Percentiles rank a stretch among this genome's conserved stretches.
These are phyloP conservation scores for Chromobotia macracanthus DNA, from an alignment of 2,797 vertebrate genomes.

Conservation along the genomic window DNA sequence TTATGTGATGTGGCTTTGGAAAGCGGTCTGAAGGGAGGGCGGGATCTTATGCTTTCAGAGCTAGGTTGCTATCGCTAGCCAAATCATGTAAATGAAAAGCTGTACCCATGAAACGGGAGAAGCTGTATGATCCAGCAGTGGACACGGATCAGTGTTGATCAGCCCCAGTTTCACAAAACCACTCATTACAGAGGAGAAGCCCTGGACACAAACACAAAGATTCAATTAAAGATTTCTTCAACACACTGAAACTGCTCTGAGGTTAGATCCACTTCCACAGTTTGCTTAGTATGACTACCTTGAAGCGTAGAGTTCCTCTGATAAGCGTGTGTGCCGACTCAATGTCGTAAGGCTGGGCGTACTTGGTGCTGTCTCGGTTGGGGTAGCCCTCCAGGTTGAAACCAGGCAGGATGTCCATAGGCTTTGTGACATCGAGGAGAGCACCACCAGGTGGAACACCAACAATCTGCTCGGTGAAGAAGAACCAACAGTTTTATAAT, in stretches of 20 bases:
- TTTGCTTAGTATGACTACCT: constrained; percentile 71
- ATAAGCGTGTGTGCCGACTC: constrained; percentile 86
- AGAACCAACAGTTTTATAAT: too few relatives aligned
- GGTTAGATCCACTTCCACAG: not conserved
- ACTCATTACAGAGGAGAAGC: constrained; percentile 84
- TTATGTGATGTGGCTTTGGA: too few relatives aligned
- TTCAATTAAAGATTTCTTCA: not conserved
- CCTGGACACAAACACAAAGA: constrained; percentile 72
- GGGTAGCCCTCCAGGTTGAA: constrained; percentile 94
- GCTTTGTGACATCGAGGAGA: constrained; percentile 80
- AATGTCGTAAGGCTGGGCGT: constrained; percentile 87
- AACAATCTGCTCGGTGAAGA: constrained; percentile 76
- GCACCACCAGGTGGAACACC: constrained; percentile 83
- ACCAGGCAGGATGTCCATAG: constrained; percentile 91
- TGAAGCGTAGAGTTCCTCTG: constrained; percentile 92
- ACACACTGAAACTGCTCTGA: not conserved
- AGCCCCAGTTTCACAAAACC: constrained; percentile 90
- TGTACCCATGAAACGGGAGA: constrained; percentile 87
- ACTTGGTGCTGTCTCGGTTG: constrained; percentile 94
- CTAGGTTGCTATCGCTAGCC: too few relatives aligned
- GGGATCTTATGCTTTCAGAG: too few relatives aligned
- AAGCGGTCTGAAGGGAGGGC: too few relatives aligned
- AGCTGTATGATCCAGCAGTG: constrained; percentile 69
- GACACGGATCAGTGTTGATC: constrained; percentile 82
- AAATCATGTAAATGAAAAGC: constrained; percentile 9